Base-by-base conservation (phyloP, 1,140 invertebrate species). In the Zaprionus ornatus region DNA sequence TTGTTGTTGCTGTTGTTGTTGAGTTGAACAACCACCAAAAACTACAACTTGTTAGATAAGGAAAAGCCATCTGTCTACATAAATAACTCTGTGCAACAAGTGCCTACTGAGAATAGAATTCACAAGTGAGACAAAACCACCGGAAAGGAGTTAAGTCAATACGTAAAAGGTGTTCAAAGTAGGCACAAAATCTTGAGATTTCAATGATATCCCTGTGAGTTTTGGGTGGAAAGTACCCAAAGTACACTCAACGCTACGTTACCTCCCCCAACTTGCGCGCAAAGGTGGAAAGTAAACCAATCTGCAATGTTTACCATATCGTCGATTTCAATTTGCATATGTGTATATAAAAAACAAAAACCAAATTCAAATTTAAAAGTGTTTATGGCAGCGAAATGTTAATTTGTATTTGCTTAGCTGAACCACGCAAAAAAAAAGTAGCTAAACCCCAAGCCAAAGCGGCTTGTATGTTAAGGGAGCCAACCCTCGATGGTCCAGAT, bases 371-470 rank as follows among this genome's bases (percentile, higher is more conserved):
- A 91, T 91, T 91, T 90, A 90, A 91, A 92, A 92, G 83, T 92
- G 91, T 92, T 92, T 91, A 92, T 92, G 90, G 87, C 91, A 92
- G 91, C 91, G 90, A 92, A 91, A 92, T 92, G 91, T 91, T 91
- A 92, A 92, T 92, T 92, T 88, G 75, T 92, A 92, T 92, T 92
- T 92, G 74, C 75, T 91, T 81, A 86, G 82, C 79, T 74, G 77
- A 62, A 69, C 75, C 68, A 68, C 79, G 74, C 85, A 75, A 63
- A 68, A 72, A 82, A 66, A 57, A 50, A n/a, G 57, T 65, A 25
- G n/a, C 64, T 10, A 72, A 83, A 74, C 71, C 25, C 27, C 12
- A 67, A 87, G 69, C 80, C 27, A 15, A 67, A 87, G 69, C 80
- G 40, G 40, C 77, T 88, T 85, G 77, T 78, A 61, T 52, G 27